These are phyloP conservation scores for Drosophila chauvacae DNA, from an alignment of 1,140 invertebrate species.

Conservation along the genomic window DNA sequence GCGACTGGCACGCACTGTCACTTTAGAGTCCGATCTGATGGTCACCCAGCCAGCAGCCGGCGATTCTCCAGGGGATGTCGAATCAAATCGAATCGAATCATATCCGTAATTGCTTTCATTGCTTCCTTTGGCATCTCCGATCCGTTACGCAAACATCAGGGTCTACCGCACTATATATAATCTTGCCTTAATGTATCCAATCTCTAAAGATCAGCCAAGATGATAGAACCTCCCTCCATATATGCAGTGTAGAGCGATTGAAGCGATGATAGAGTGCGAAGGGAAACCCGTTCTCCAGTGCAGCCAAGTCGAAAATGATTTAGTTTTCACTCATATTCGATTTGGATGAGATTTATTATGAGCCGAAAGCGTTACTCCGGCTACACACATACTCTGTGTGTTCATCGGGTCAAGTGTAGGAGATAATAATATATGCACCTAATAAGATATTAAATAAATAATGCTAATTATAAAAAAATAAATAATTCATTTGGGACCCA, in stretches of 20 bases:
- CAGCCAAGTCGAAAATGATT: slow-evolving; percentile 19
- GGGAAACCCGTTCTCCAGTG: slow-evolving; percentile 31
- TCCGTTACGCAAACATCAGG: slow-evolving; percentile 14
- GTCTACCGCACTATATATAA: slow-evolving; percentile 15
- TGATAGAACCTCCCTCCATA: slow-evolving; percentile 1
- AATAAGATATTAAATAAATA: background rate
- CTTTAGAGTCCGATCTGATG: slow-evolving; percentile 20
- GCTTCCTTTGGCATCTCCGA: slow-evolving; percentile 3
- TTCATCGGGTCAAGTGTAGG: background rate
- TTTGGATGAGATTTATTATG: slow-evolving; percentile 23
- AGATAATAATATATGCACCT: background rate
- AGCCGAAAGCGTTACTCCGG: background rate
- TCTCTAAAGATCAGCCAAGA: slow-evolving; percentile 11
- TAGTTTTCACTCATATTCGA: slow-evolving; percentile 12
- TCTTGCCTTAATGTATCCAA: background rate
- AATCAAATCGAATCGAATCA: background rate
- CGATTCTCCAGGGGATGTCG: background rate
- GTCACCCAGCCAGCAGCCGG: slow-evolving; percentile 6
- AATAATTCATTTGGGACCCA: background rate
- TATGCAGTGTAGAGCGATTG: too few species aligned
- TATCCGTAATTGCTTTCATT: background rate
- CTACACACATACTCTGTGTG: background rate
- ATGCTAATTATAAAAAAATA: background rate
- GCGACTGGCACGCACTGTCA: slow-evolving; percentile 11
- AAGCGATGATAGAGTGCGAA: background rate